Evolutionary conservation across 2,797 vertebrate genomes (phyloP).

Genomic region (Cheirogaleus major): DNA sequence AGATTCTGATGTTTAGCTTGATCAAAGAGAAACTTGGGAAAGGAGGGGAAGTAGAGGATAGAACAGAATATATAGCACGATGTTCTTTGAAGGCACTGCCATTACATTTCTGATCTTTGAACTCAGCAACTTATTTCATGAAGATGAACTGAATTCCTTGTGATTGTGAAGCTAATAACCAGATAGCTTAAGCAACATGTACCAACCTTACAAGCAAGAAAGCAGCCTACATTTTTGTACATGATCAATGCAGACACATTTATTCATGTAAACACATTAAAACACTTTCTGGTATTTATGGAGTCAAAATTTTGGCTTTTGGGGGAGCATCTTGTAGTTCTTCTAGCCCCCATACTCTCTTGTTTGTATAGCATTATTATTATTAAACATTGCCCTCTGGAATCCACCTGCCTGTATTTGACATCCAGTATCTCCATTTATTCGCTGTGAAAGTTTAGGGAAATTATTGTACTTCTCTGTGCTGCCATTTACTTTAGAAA

Average conservation of each 20-base stretch:
- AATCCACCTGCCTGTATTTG: background rate
- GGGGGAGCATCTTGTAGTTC: background rate
- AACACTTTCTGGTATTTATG: constrained; percentile 33
- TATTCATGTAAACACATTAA: constrained; percentile 50
- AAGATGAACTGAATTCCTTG: constrained; percentile 69
- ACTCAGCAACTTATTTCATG: constrained; percentile 77
- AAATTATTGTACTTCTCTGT: constrained; percentile 24
- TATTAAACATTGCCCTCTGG: background rate
- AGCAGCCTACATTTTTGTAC: background rate
- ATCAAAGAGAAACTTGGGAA: constrained; percentile 82
- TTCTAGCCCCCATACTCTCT: background rate
- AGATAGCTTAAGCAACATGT: constrained; percentile 35
- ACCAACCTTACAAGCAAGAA: constrained; percentile 36
- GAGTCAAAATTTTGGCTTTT: constrained; percentile 51
- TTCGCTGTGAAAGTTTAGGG: constrained; percentile 34
- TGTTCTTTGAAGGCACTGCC: constrained; percentile 80
- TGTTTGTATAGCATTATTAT: background rate
- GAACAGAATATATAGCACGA: constrained; percentile 48
- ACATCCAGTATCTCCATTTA: background rate
- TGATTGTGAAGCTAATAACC: constrained; percentile 76
- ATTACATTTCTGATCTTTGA: constrained; percentile 83
- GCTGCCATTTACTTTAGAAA: background rate
- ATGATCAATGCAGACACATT: constrained; percentile 40
- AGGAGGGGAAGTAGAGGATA: constrained; percentile 71
- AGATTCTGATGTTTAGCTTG: constrained; percentile 85